Evolutionary conservation across 1,140 invertebrate species (phyloP), one percentile per base, ranked within the genome.

Genomic region (Prorops nasuta): DNA sequence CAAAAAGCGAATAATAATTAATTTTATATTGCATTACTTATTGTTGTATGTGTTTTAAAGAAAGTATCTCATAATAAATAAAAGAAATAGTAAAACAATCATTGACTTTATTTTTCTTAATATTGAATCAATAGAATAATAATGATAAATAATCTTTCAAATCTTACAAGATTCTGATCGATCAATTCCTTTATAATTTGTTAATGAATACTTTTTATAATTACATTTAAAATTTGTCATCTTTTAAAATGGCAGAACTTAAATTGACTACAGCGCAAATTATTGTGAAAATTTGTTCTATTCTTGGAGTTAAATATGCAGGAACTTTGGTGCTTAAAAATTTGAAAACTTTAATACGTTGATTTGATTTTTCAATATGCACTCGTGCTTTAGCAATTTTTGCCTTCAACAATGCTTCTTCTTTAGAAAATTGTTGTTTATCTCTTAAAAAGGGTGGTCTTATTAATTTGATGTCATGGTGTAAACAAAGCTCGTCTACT

Each of bases 321-420:
- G 40, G 36, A 3, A 68, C 24, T 24, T 20, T 56, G 32, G 40
- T 51, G 32, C 22, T 37, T 20, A 58, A 48, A 36, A 69, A 62
- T 51, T 61, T 54, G 37, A 54, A 71, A 9, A 51, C 56, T 63
- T 66, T 70, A 8, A 53, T 51, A 46, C 60, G 49, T 43, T 64
- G 53, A 21, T 71, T 71, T 1, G 46, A 42, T 17, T 44, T 19
- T 35, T 55, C 48, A 21, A 50, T 43, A 44, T 47, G 53, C 1
- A 55, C 47, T 37, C 43, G 17, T 40, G 48, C 31, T 45, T 41
- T 69, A 18, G 46, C 50, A 57, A 71, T 45, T 66, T 67, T 56
- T 64, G 57, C 31, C 65, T 69, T 44, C 58, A 42, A 19, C 53
- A 49, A 42, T 42, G 49, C 7, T 64, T 55, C 40, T 59, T 54